Evolutionary conservation across 2,888 invertebrate genomes (phyloP).

Genomic region (Dioctria rufipes): DNA sequence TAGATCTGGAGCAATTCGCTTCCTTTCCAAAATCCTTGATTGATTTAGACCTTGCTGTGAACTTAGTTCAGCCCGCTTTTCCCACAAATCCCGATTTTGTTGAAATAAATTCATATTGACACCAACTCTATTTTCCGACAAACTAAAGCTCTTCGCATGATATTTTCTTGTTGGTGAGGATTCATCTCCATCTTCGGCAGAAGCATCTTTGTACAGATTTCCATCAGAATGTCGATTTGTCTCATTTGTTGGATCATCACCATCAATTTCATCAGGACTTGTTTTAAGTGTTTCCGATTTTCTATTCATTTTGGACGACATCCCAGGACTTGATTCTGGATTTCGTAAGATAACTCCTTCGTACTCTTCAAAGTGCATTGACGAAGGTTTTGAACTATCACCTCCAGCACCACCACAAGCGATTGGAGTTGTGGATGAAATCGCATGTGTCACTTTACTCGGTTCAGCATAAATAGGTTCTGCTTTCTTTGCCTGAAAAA

Average conservation of each 20-base stretch:
- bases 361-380: constrained; percentile 60
- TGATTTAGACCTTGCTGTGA: constrained; percentile 72
- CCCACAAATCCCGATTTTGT: constrained; percentile 76
- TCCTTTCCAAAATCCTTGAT: constrained; percentile 64
- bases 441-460: constrained; percentile 54
- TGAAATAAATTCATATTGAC: constrained; percentile 60
- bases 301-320: constrained; percentile 47
- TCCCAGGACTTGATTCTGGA: constrained; percentile 35
- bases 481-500: constrained; percentile 58
- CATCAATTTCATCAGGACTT: background rate
- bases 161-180: constrained; percentile 58
- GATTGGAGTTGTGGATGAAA: constrained; percentile 6
- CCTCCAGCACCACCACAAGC: background rate
- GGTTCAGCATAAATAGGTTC: constrained; percentile 62
- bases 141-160: constrained; percentile 61
- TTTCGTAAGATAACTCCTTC: constrained; percentile 60
- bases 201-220: constrained; percentile 56
- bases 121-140: constrained; percentile 59
- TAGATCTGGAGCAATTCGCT: constrained; percentile 80
- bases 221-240: constrained; percentile 60
- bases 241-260: constrained; percentile 36
- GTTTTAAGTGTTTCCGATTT: constrained; percentile 58
- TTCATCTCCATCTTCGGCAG: constrained; percentile 46
- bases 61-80: constrained; percentile 74
- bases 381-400: constrained; percentile 20